phyloP scores from a whole-genome alignment of 1,140 invertebrate genomes.

The Periplaneta americana region DNA sequence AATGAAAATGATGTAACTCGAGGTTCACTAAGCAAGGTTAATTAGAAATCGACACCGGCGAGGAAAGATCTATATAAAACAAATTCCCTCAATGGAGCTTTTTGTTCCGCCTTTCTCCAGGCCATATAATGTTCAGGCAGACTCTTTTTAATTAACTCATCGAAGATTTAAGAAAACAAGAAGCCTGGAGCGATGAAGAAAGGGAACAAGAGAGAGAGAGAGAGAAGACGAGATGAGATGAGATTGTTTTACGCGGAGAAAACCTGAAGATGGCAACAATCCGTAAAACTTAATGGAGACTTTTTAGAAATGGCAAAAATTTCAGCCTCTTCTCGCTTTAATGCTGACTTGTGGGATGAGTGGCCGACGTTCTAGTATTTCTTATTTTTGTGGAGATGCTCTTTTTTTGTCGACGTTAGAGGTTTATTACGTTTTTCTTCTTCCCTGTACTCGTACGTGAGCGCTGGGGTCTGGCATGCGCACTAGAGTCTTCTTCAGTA shows the following conservation, averaged over 20 bases:
- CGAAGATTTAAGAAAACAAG: neutral
- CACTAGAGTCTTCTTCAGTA: too few relatives aligned
- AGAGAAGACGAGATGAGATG: neutral
- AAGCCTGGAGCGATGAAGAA: neutral
- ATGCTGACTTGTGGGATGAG: neutral
- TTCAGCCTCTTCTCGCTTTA: too few relatives aligned
- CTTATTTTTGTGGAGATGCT: too few relatives aligned
- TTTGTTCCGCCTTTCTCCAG: neutral
- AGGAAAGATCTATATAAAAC: slow-evolving; percentile 3
- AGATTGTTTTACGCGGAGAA: neutral
- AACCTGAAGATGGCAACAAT: neutral
- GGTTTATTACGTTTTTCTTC: too few relatives aligned
- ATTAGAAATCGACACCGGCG: slow-evolving; percentile 14
- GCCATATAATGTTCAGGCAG: neutral
- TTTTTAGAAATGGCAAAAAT: neutral
- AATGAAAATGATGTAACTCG: slow-evolving; percentile 15
- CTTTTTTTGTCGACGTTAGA: too few relatives aligned
- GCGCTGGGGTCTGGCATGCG: too few relatives aligned
- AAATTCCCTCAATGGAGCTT: neutral
- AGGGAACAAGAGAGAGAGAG: neutral
- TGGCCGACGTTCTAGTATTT: neutral
- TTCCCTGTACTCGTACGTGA: too few relatives aligned
- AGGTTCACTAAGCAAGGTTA: slow-evolving; percentile 9
- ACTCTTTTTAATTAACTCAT: slow-evolving; percentile 10
- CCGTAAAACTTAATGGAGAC: neutral